Conservation (phyloP, 2,113 vertebrate genomes). For the Oxyura jamaicensis region DNA sequence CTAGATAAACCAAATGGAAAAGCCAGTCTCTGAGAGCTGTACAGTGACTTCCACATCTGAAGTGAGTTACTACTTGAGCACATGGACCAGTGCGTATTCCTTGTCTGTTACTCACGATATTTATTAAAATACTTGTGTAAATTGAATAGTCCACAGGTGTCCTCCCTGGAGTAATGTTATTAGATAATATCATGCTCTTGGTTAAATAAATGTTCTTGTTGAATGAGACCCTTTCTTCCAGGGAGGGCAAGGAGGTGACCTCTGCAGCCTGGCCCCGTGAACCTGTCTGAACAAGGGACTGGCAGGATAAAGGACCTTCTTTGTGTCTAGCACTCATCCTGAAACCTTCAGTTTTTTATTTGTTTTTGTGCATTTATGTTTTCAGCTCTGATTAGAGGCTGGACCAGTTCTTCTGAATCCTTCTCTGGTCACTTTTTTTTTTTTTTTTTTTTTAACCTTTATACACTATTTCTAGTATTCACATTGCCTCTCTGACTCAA, state of each 20-base stretch:
- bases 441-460: not conserved
- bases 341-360: not conserved
- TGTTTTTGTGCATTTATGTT: not conserved
- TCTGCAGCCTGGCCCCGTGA: not conserved
- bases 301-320: not conserved
- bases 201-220: not conserved
- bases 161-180: not conserved
- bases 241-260: not conserved
- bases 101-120: not conserved
- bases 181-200: not conserved
- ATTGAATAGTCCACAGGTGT: not conserved
- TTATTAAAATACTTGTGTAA: not conserved
- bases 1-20: not conserved
- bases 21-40: not conserved
- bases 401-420: not conserved
- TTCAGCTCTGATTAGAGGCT: not conserved
- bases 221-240: not conserved
- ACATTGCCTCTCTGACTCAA: not conserved
- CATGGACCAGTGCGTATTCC: not conserved
- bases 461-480: not conserved
- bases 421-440: not conserved
- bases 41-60: not conserved
- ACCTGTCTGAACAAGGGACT: not conserved
- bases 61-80: not conserved
- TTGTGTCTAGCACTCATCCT: rapidly evolving